A percentile compares a stretch with the other conserved stretches of the same genome.
Conservation (phyloP, 2,888 invertebrate species). For the Philaethria dido region DNA sequence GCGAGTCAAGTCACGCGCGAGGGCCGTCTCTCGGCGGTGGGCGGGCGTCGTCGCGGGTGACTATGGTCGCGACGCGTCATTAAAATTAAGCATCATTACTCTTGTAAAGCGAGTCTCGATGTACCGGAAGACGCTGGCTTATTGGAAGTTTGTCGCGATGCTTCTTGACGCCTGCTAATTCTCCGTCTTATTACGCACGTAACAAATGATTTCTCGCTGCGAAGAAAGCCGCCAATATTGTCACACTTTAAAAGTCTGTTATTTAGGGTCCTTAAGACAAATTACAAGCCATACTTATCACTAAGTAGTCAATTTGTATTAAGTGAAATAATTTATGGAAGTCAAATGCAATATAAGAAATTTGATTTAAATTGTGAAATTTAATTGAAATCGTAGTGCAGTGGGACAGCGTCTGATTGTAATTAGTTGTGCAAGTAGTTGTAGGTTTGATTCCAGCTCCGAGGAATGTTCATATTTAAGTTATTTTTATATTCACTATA, state of each 20-base stretch:
- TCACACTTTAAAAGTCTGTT: conserved; percentile 27
- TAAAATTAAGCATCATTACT: conserved; percentile 84
- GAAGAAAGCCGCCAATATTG: conserved; percentile 42
- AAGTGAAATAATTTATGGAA: not conserved
- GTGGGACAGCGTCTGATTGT: too few species aligned
- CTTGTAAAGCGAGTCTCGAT: conserved; percentile 75
- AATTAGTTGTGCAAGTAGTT: too few species aligned
- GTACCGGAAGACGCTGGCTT: conserved; percentile 69
- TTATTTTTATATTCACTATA: too few species aligned
- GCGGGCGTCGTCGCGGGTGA: conserved; percentile 54
- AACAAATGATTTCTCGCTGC: conserved; percentile 69
- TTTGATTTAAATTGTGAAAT: not conserved
- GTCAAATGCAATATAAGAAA: not conserved
- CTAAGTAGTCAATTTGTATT: not conserved
- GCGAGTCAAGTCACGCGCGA: conserved; percentile 68
- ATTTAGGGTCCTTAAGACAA: conserved; percentile 7
- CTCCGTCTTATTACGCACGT: conserved; percentile 73
- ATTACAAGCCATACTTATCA: not conserved
- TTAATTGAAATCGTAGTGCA: too few species aligned
- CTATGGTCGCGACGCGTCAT: conserved; percentile 76
- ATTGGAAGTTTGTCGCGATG: conserved; percentile 74
- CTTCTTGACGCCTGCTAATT: conserved; percentile 71
- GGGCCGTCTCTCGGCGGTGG: conserved; percentile 53
- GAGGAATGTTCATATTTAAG: too few species aligned
- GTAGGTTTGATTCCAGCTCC: too few species aligned